Evolutionary conservation across 2,797 vertebrate genomes (phyloP).

Genomic region (Ptychobarbus kaznakovi): DNA sequence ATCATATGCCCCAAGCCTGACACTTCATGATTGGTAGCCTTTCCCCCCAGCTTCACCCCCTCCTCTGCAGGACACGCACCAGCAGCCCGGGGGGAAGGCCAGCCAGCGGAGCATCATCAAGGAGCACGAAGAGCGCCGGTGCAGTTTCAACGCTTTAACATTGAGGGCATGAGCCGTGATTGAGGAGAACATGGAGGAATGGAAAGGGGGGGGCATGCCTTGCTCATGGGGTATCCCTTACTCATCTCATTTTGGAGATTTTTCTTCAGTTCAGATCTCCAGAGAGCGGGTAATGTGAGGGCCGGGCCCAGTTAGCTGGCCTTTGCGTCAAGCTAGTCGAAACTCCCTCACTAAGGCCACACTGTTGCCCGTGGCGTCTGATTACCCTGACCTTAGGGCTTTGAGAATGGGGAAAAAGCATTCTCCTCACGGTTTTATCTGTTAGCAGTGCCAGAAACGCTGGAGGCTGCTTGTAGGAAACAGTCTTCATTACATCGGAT

Average conservation of each 20-base stretch:
- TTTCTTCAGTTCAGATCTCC: conserved; percentile 69
- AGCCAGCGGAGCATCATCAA: conserved; percentile 58
- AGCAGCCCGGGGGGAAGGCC: conserved; percentile 57
- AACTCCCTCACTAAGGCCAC: conserved; percentile 66
- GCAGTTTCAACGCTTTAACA: conserved; percentile 57
- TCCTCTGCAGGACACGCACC: conserved; percentile 55
- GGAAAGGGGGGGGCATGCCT: conserved; percentile 69
- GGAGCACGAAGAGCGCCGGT: conserved; percentile 46
- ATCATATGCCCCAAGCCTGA: conserved; percentile 75
- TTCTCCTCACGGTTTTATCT: conserved; percentile 19
- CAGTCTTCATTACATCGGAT: neutral
- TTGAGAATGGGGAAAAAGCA: conserved; percentile 10
- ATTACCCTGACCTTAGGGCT: conserved; percentile 77
- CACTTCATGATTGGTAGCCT: conserved; percentile 78
- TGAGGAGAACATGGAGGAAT: conserved; percentile 38
- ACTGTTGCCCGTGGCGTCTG: conserved; percentile 79
- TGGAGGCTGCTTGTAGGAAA: conserved; percentile 30
- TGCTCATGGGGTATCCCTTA: conserved; percentile 70
- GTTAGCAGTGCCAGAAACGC: neutral
- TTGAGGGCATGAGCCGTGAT: conserved; percentile 49
- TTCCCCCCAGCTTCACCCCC: conserved; percentile 45
- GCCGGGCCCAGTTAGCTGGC: conserved; percentile 75
- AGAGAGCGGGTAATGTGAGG: conserved; percentile 76
- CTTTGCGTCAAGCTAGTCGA: conserved; percentile 71
- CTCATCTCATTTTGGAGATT: conserved; percentile 60